Evolutionary conservation across 2,797 vertebrate genomes (phyloP).

Genomic region (Pygocentrus nattereri): DNA sequence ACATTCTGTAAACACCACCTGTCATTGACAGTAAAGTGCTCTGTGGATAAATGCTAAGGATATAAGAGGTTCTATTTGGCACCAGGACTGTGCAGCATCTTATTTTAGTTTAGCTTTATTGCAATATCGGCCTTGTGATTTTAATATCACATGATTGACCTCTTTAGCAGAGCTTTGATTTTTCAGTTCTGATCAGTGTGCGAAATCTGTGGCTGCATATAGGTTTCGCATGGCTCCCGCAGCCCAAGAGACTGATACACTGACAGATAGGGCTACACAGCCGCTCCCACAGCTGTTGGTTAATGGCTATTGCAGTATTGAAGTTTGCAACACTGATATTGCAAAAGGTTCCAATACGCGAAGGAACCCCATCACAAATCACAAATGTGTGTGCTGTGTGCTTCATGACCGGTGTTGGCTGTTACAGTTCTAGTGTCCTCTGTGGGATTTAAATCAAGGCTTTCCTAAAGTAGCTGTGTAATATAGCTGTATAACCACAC

Average conservation of each 20-base stretch:
- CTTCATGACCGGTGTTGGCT: background rate
- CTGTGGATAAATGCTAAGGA: conserved; percentile 61
- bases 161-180: background rate
- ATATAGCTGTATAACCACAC: too few species aligned
- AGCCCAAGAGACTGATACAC: background rate
- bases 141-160: background rate
- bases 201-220: conserved; percentile 6
- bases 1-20: background rate
- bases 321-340: background rate
- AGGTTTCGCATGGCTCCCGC: background rate
- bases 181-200: background rate
- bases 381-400: background rate
- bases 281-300: background rate
- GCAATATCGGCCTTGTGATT: background rate
- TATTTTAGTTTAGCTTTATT: background rate
- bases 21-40: conserved; percentile 34
- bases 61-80: conserved; percentile 61
- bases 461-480: background rate
- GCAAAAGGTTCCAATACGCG: background rate
- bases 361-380: background rate
- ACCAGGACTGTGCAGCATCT: background rate
- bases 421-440: background rate
- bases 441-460: background rate
- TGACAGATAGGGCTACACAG: background rate
- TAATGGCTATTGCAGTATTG: background rate